Percentiles rank a stretch among this genome's conserved stretches.
Conservation (phyloP, 2,113 vertebrate species). For the Zosterops pallidus region DNA sequence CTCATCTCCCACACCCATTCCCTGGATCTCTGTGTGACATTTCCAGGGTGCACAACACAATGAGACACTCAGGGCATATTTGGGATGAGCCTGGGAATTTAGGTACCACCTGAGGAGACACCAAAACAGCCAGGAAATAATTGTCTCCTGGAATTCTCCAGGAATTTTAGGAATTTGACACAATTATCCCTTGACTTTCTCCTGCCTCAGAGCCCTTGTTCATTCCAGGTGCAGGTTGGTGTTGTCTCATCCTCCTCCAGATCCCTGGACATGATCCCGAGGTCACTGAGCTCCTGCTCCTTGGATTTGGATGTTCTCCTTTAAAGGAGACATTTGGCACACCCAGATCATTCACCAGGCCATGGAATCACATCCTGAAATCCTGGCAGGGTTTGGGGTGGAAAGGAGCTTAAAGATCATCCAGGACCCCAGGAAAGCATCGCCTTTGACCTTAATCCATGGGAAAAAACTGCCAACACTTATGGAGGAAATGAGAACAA, state of each 20-base stretch:
- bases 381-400: not conserved
- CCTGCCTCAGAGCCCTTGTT: not conserved
- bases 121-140: not conserved
- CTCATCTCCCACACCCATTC: not conserved
- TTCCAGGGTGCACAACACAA: not conserved
- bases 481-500: too few species aligned
- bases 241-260: not conserved
- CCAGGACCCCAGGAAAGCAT: not conserved
- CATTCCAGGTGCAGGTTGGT: not conserved
- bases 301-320: not conserved
- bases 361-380: not conserved
- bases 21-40: not conserved
- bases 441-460: too few species aligned
- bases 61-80: not conserved
- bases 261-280: rapidly evolving
- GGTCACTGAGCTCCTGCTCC: not conserved
- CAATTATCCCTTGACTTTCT: not conserved
- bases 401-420: not conserved
- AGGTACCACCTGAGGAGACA: not conserved
- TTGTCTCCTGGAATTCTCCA: not conserved
- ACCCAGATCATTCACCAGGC: not conserved
- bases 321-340: not conserved
- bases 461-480: too few species aligned
- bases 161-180: not conserved
- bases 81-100: not conserved